These are phyloP conservation scores for Bellardia pandia DNA, from an alignment of 2,888 invertebrate genomes.

Conservation along the genomic window DNA sequence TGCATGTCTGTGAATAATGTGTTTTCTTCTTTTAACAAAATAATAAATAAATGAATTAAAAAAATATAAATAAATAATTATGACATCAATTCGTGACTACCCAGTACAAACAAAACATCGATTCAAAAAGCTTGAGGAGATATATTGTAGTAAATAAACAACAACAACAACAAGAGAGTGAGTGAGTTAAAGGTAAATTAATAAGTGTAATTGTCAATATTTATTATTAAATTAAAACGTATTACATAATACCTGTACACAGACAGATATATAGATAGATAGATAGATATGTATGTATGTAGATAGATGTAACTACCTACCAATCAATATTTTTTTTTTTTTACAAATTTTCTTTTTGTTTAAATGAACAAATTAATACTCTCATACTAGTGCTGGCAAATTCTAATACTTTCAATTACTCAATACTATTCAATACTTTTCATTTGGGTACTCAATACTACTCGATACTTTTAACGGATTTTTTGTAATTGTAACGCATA, in stretches of 20 bases:
- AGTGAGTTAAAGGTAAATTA: background rate
- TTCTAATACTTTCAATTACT: too few relatives aligned
- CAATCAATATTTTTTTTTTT: too few relatives aligned
- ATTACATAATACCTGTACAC: background rate
- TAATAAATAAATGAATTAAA: slow-evolving; percentile 61
- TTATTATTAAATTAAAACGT: slow-evolving; percentile 6
- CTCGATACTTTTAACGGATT: too few relatives aligned
- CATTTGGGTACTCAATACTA: too few relatives aligned
- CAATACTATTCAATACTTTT: too few relatives aligned
- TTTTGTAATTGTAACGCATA: too few relatives aligned
- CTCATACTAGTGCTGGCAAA: too few relatives aligned
- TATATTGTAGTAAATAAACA: background rate
- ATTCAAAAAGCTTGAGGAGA: background rate
- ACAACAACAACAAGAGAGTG: background rate
- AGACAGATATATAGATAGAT: too few relatives aligned
- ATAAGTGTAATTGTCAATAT: background rate
- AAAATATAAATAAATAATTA: slow-evolving; percentile 65
- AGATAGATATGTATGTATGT: too few relatives aligned
- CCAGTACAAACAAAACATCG: slow-evolving; percentile 28
- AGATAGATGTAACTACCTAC: too few relatives aligned
- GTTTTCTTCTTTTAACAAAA: slow-evolving; percentile 38
- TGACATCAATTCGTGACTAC: slow-evolving; percentile 72
- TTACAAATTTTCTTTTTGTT: too few relatives aligned
- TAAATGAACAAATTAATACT: too few relatives aligned
- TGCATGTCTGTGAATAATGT: background rate